These are phyloP conservation scores for Lissonota sp. DNA, from an alignment of 2,888 invertebrate genomes.

Conservation along the genomic window DNA sequence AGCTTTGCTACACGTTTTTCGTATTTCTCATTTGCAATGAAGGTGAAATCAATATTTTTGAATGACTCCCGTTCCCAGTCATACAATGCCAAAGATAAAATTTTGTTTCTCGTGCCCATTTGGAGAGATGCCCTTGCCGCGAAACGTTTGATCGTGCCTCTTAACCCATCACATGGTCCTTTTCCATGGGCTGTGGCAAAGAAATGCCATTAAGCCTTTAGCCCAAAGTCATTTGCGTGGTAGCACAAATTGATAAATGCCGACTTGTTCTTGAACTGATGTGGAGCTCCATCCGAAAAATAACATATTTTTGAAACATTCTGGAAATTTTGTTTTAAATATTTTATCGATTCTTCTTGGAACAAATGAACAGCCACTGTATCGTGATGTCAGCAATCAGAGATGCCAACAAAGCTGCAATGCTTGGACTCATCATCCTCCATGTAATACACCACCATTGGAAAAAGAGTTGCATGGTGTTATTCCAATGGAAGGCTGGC, in stretches of 20 bases:
- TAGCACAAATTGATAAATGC: slow-evolving; percentile 30
- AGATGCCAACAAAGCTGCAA: slow-evolving; percentile 63
- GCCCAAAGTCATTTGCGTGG: slow-evolving; percentile 36
- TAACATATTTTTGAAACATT: slow-evolving; percentile 13
- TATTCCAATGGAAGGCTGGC: slow-evolving; percentile 64
- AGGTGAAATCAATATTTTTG: slow-evolving; percentile 14
- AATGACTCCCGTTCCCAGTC: slow-evolving; percentile 18
- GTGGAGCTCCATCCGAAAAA: slow-evolving; percentile 21
- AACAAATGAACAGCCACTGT: slow-evolving; percentile 55
- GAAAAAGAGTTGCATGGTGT: slow-evolving; percentile 64
- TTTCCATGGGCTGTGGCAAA: slow-evolving; percentile 48
- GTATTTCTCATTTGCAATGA: slow-evolving; percentile 22
- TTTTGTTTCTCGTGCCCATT: slow-evolving; percentile 25
- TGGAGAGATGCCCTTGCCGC: slow-evolving; percentile 8
- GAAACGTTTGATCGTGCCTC: slow-evolving; percentile 20
- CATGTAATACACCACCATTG: slow-evolving; percentile 64
- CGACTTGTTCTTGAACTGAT: slow-evolving; percentile 22
- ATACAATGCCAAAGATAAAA: slow-evolving; percentile 26
- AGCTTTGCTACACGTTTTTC: slow-evolving; percentile 4
- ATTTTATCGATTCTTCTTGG: slow-evolving; percentile 15
- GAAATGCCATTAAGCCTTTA: slow-evolving; percentile 46
- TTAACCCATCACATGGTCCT: slow-evolving; percentile 36
- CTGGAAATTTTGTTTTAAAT: slow-evolving; percentile 22
- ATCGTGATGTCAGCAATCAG: slow-evolving; percentile 65
- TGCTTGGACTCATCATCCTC: slow-evolving; percentile 49